These are phyloP conservation scores for Psittacula echo DNA, from an alignment of 2,797 vertebrate species.

Conservation along the genomic window DNA sequence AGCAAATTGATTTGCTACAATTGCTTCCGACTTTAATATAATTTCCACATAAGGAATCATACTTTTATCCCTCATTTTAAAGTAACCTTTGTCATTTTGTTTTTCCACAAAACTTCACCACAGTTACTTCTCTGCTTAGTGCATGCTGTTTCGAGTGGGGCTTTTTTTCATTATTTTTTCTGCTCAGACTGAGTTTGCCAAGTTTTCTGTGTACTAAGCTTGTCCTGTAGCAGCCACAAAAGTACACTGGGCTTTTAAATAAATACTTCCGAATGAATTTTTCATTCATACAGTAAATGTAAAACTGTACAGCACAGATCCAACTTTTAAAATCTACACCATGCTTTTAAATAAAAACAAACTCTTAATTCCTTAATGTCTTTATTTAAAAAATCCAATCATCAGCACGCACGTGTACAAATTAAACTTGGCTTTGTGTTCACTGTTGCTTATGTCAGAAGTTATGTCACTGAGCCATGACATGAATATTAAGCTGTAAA, in stretches of 20 bases:
- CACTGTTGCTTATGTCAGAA: slow-evolving; percentile 23
- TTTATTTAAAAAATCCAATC: slow-evolving; percentile 66
- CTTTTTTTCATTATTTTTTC: background rate
- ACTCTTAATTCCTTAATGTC: slow-evolving; percentile 49
- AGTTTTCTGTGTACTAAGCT: slow-evolving; percentile 10
- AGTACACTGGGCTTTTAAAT: background rate
- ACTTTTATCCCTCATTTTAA: background rate
- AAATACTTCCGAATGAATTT: background rate
- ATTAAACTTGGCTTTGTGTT: slow-evolving; percentile 35
- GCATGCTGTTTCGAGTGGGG: background rate
- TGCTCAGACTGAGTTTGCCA: background rate
- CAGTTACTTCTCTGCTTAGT: background rate
- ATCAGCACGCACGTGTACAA: slow-evolving; percentile 43
- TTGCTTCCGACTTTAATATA: background rate
- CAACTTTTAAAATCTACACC: background rate
- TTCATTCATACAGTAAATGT: slow-evolving; percentile 1
- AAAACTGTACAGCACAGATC: background rate
- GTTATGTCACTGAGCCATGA: slow-evolving; percentile 16
- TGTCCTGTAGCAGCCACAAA: background rate
- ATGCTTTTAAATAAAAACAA: slow-evolving; percentile 65
- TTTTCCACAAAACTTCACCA: background rate
- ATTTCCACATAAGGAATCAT: background rate
- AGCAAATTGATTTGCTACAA: background rate
- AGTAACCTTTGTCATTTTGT: background rate
- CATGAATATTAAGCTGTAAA: slow-evolving; percentile 22